A percentile compares a stretch with the other conserved stretches of the same genome.
Conservation (phyloP, 2,888 invertebrate species). For the Drosophila prostipennis region DNA sequence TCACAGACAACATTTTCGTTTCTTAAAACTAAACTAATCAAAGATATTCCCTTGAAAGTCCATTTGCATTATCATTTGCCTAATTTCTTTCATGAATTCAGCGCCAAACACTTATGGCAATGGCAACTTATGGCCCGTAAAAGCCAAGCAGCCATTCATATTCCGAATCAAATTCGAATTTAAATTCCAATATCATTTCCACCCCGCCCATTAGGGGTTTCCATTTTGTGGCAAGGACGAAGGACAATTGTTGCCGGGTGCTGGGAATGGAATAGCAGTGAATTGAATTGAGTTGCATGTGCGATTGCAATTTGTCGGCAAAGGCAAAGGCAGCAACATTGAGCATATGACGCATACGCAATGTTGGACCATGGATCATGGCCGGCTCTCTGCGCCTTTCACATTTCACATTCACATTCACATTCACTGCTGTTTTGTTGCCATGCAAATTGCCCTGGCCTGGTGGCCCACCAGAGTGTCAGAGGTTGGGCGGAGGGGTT, state of each 20-base stretch:
- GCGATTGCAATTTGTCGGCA: conserved; percentile 46
- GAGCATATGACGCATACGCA: conserved; percentile 52
- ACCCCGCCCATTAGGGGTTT: too few relatives aligned
- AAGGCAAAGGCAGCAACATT: conserved; percentile 23
- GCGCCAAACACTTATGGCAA: background rate
- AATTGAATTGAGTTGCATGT: conserved; percentile 32
- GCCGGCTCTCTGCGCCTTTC: conserved; percentile 21
- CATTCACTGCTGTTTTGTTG: conserved; percentile 17
- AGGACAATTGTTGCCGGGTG: conserved; percentile 35
- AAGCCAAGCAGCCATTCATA: conserved; percentile 9
- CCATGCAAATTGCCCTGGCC: conserved; percentile 60
- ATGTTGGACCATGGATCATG: conserved; percentile 51
- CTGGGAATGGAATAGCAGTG: background rate
- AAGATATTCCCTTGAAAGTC: background rate
- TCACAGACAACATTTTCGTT: too few relatives aligned
- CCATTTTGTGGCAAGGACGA: conserved; percentile 12
- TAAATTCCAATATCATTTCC: conserved; percentile 27
- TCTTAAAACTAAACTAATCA: background rate
- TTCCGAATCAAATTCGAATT: conserved; percentile 25
- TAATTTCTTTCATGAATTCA: conserved; percentile 1
- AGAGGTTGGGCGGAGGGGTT: conserved; percentile 25
- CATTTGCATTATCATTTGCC: background rate
- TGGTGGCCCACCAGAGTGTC: conserved; percentile 49
- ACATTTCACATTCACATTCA: background rate
- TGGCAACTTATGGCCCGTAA: conserved; percentile 8